Percentiles rank a stretch among this genome's conserved stretches.
These are phyloP conservation scores for Acropternis orthonyx DNA, from an alignment of 2,797 vertebrate genomes.

Conservation along the genomic window DNA sequence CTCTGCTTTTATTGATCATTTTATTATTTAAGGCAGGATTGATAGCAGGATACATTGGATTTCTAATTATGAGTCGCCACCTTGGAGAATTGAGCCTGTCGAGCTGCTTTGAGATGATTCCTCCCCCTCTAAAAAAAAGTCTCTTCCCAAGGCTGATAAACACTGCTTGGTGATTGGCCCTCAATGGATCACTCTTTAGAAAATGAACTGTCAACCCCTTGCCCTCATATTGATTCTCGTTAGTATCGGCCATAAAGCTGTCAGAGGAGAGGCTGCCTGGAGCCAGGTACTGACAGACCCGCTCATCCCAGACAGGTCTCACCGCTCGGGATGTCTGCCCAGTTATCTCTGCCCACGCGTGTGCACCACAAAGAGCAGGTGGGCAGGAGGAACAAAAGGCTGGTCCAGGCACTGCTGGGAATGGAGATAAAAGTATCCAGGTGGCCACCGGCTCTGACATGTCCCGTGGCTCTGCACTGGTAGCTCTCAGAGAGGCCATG, in stretches of 20 bases:
- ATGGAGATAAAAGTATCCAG: not conserved
- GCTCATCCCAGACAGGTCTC: conserved; percentile 41
- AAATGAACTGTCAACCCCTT: conserved; percentile 84
- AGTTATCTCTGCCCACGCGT: conserved; percentile 7
- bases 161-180: conserved; percentile 76
- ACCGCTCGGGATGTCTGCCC: not conserved
- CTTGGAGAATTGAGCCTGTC: conserved; percentile 75
- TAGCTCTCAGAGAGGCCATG: not conserved
- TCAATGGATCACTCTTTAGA: conserved; percentile 83
- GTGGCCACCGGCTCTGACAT: not conserved
- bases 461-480: not conserved
- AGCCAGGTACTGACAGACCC: conserved; percentile 74
- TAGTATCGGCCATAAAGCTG: conserved; percentile 80
- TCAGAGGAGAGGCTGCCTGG: conserved; percentile 71
- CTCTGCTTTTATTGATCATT: conserved; percentile 74
- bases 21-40: conserved; percentile 77
- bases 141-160: conserved; percentile 79
- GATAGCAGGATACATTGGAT: conserved; percentile 74
- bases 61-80: conserved; percentile 77
- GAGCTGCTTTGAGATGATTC: conserved; percentile 69
- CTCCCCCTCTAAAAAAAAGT: conserved; percentile 65
- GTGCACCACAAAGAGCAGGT: not conserved
- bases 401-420: not conserved
- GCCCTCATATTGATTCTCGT: conserved; percentile 83
- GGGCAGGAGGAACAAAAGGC: not conserved